A percentile compares a stretch with the other conserved stretches of the same genome.
These are phyloP conservation scores for Vicugna pacos DNA, from an alignment of 2,113 vertebrate species.

Conservation along the genomic window DNA sequence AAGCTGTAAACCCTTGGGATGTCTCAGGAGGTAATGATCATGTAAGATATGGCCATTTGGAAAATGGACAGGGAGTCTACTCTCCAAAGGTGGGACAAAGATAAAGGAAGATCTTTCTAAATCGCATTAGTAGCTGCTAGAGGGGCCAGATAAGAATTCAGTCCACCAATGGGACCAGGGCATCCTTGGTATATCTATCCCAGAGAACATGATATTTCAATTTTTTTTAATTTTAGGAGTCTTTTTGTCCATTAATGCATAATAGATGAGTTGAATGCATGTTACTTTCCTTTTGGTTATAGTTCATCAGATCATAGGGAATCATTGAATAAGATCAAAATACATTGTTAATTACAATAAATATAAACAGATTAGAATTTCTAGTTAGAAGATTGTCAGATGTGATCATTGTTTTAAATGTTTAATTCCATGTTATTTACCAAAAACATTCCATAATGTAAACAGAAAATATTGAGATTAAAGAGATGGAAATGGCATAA, in stretches of 20 bases:
- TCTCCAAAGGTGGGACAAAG: neutral
- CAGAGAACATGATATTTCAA: neutral
- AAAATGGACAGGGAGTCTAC: neutral
- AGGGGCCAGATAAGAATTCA: neutral
- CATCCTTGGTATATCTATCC: neutral
- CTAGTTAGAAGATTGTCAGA: neutral
- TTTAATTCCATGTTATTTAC: neutral
- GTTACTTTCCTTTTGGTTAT: neutral
- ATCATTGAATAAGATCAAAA: neutral
- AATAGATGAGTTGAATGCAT: neutral
- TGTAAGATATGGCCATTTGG: neutral
- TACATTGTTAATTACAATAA: neutral
- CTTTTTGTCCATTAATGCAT: neutral
- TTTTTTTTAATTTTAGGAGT: neutral
- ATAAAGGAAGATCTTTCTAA: neutral
- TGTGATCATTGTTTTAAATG: neutral
- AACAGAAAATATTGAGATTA: neutral
- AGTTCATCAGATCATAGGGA: neutral
- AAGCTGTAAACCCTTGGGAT: neutral
- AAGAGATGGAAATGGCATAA: neutral
- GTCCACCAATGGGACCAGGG: accelerated
- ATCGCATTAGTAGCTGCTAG: neutral
- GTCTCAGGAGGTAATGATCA: neutral
- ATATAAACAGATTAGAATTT: neutral
- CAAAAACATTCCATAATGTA: neutral